Evolutionary conservation across 2,113 vertebrate species (phyloP).

Genomic region (Indicator indicator): DNA sequence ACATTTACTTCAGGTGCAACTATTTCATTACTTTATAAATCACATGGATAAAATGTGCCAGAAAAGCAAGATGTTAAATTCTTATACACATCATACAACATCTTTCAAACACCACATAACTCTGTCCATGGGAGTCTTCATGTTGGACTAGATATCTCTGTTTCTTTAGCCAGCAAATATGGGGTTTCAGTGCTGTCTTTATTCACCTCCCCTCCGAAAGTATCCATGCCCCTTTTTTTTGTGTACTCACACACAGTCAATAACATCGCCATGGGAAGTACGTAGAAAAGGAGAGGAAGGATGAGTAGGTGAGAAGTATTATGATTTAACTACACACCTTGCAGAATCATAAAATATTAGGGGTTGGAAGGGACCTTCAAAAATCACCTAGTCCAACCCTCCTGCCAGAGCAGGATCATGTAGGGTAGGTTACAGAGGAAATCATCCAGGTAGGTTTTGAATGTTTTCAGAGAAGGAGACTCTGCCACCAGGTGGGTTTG

Average conservation of each 20-base stretch:
- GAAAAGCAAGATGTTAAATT: not conserved
- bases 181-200: not conserved
- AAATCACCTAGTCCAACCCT: too few relatives aligned
- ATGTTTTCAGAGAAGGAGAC: too few relatives aligned
- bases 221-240: not conserved
- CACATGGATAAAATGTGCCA: not conserved
- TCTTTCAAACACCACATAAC: not conserved
- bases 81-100: not conserved
- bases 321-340: not conserved
- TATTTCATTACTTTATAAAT: not conserved
- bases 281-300: not conserved
- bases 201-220: rapidly evolving
- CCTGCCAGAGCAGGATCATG: too few relatives aligned
- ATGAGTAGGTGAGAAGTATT: not conserved
- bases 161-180: not conserved
- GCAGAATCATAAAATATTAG: too few relatives aligned
- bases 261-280: not conserved
- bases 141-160: not conserved
- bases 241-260: too few relatives aligned
- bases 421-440: too few relatives aligned
- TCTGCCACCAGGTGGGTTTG: too few relatives aligned
- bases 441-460: too few relatives aligned
- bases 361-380: too few relatives aligned
- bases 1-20: not conserved
- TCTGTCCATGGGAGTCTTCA: not conserved